Evolutionary conservation across 2,113 vertebrate species (phyloP).

Genomic region (Strix aluco): DNA sequence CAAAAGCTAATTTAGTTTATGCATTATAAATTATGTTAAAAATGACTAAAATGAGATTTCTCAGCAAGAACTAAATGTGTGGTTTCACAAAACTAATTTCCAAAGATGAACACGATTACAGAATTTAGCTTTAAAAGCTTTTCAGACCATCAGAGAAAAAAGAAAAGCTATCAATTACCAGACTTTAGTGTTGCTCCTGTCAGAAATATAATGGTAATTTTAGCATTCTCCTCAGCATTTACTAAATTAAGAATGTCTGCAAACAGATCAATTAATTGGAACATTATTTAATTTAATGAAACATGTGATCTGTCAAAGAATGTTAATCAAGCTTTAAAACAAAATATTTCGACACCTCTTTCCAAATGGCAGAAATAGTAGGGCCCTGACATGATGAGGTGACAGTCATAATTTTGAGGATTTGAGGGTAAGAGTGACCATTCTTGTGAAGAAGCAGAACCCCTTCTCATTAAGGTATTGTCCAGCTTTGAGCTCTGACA

Average conservation of each 20-base stretch:
- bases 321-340: constrained; percentile 57
- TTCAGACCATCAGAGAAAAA: constrained; percentile 77
- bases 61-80: constrained; percentile 80
- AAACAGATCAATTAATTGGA: constrained; percentile 77
- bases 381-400: background rate
- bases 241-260: constrained; percentile 78
- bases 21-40: constrained; percentile 79
- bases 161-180: constrained; percentile 78
- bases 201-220: constrained; percentile 77
- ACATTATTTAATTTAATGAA: constrained; percentile 78
- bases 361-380: background rate
- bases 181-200: constrained; percentile 68
- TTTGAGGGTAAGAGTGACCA: background rate
- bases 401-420: background rate
- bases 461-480: background rate
- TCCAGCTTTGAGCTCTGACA: background rate
- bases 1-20: constrained; percentile 80
- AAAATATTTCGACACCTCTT: constrained; percentile 15
- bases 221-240: constrained; percentile 72
- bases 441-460: background rate
- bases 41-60: constrained; percentile 81
- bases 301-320: constrained; percentile 64
- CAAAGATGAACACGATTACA: constrained; percentile 75
- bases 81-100: constrained; percentile 80
- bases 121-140: constrained; percentile 81